Conservation (phyloP, 2,113 vertebrate species). For the Colaptes auratus region DNA sequence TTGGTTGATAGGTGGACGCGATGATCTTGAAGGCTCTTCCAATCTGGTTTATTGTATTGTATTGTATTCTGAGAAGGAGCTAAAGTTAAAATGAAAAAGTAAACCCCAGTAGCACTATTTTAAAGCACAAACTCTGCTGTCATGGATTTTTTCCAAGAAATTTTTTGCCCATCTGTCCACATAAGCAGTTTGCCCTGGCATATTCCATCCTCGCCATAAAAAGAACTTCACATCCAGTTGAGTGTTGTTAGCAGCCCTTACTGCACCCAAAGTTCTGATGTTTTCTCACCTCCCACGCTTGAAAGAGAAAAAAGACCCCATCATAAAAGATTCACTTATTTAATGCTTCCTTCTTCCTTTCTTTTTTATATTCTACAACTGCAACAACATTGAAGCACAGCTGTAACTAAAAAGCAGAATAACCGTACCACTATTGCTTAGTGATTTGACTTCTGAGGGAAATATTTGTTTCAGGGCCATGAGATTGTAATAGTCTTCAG, state of each 20-base stretch:
- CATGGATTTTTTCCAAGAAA: background rate
- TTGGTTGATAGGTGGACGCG: too few relatives aligned
- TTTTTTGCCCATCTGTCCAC: slow-evolving; percentile 35
- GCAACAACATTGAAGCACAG: slow-evolving; percentile 42
- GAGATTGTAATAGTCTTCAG: slow-evolving; percentile 59
- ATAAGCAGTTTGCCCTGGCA: background rate
- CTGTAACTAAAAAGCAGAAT: slow-evolving; percentile 43
- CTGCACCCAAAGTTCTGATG: background rate
- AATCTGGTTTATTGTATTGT: too few relatives aligned
- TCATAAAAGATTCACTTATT: slow-evolving; percentile 56
- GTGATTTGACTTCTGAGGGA: slow-evolving; percentile 64
- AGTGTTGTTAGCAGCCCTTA: slow-evolving; percentile 11
- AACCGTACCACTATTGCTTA: background rate
- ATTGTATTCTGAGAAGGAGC: too few relatives aligned
- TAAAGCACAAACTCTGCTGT: background rate
- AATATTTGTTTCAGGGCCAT: slow-evolving; percentile 32
- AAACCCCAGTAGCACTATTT: background rate
- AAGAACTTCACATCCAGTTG: slow-evolving; percentile 9
- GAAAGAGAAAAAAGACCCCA: slow-evolving; percentile 31
- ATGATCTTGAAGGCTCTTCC: too few relatives aligned
- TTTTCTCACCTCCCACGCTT: slow-evolving; percentile 54
- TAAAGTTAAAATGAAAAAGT: slow-evolving; percentile 7
- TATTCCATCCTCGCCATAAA: background rate
- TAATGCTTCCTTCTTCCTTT: slow-evolving; percentile 58
- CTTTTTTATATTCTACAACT: slow-evolving; percentile 55